Conservation (phyloP, 1,140 invertebrate species). For the Heliothis subflexa region DNA sequence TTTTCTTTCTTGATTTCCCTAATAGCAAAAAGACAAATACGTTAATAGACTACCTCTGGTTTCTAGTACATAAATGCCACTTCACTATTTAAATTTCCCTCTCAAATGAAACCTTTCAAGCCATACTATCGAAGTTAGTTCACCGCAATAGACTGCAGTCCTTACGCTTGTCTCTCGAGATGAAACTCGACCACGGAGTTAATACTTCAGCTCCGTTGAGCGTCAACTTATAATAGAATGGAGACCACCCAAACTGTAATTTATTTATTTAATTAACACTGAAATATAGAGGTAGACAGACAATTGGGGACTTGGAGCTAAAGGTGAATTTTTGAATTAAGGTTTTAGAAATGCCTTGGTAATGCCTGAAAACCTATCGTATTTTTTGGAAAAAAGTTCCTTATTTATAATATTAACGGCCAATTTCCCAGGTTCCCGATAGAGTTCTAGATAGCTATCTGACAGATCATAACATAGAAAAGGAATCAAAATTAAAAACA, state of each 20-base stretch:
- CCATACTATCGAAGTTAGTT: neutral
- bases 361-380: no score
- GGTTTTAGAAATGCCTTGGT: neutral
- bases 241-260: constrained; percentile 10
- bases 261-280: constrained; percentile 29
- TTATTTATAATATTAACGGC: no score
- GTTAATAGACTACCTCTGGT: no score
- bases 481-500: no score
- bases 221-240: constrained; percentile 24
- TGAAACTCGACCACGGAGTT: constrained; percentile 27
- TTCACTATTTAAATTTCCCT: no score
- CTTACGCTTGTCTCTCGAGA: neutral
- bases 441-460: no score
- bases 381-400: no score
- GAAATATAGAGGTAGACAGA: neutral
- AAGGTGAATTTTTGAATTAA: neutral
- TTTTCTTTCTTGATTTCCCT: no score
- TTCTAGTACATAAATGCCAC: no score
- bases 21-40: no score
- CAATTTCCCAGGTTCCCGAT: no score
- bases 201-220: constrained; percentile 15
- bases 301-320: neutral
- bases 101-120: neutral
- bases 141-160: neutral
- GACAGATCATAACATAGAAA: no score